phyloP scores from a whole-genome alignment of 1,140 invertebrate genomes.

The Trachymyrmex cornetzi region DNA sequence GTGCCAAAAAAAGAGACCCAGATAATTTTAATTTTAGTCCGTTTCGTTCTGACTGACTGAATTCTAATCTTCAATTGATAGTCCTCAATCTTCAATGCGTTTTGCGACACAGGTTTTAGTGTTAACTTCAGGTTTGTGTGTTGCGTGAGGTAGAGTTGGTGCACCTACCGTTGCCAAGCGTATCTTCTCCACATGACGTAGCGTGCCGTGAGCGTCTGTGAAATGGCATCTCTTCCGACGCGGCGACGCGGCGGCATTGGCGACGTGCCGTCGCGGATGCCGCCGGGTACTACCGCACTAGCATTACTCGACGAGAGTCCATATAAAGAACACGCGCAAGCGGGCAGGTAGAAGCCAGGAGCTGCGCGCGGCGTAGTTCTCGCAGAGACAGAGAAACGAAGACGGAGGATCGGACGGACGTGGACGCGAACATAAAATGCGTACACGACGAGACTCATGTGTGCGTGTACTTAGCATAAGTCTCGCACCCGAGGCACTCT shows the following conservation, averaged over 20 bases:
- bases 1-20: too few species aligned
- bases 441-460: slow-evolving; percentile 50
- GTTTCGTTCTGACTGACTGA: too few species aligned
- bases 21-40: too few species aligned
- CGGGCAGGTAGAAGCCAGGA: slow-evolving; percentile 60
- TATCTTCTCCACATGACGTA: too few species aligned
- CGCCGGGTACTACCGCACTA: slow-evolving; percentile 50
- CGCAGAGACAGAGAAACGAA: slow-evolving; percentile 66
- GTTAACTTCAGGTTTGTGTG: too few species aligned
- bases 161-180: too few species aligned
- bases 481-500: slow-evolving; percentile 83
- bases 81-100: too few species aligned
- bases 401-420: slow-evolving; percentile 56
- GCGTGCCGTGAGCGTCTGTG: too few species aligned
- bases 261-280: slow-evolving; percentile 51
- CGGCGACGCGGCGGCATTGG: slow-evolving; percentile 40
- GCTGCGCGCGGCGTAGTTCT: slow-evolving; percentile 45
- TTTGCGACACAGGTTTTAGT: too few species aligned
- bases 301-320: slow-evolving; percentile 45
- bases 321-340: slow-evolving; percentile 66
- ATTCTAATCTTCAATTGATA: too few species aligned
- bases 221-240: neutral
- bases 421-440: slow-evolving; percentile 68
- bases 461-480: slow-evolving; percentile 83
- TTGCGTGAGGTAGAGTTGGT: too few species aligned